Conservation (phyloP, 2,797 vertebrate species). For the Buphagus erythrorhynchus region DNA sequence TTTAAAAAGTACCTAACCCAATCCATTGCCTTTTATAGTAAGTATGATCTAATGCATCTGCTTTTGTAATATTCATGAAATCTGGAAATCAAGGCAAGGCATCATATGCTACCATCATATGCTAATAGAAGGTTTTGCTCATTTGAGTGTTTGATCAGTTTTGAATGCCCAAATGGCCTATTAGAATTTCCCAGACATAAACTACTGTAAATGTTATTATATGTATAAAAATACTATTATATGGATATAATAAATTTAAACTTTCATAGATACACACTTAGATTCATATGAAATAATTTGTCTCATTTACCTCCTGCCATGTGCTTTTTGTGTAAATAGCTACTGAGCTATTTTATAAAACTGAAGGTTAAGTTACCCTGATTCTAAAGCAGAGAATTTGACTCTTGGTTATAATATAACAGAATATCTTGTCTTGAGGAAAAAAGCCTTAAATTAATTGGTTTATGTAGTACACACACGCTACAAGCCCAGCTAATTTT, state of each 20-base stretch:
- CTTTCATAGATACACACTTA: neutral
- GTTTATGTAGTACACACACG: neutral
- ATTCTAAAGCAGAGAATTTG: neutral
- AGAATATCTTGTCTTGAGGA: neutral
- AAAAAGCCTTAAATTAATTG: neutral
- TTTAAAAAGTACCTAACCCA: slow-evolving; percentile 3
- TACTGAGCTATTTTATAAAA: neutral
- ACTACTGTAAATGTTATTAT: neutral
- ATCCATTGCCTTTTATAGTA: neutral
- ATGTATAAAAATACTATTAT: neutral
- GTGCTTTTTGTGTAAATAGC: neutral
- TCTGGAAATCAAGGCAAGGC: slow-evolving; percentile 1
- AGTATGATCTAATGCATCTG: neutral
- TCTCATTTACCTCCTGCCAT: neutral
- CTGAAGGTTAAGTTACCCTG: neutral
- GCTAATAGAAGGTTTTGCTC: slow-evolving; percentile 7
- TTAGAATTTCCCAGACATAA: slow-evolving; percentile 2
- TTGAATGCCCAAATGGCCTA: neutral
- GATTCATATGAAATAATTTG: neutral
- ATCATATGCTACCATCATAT: neutral
- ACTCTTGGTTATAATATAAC: neutral
- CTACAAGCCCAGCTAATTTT: neutral
- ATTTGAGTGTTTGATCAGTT: slow-evolving; percentile 8
- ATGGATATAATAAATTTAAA: neutral
- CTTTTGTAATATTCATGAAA: slow-evolving; percentile 37